Conservation (phyloP, 1,140 invertebrate species). For the Cydia fagiglandana region DNA sequence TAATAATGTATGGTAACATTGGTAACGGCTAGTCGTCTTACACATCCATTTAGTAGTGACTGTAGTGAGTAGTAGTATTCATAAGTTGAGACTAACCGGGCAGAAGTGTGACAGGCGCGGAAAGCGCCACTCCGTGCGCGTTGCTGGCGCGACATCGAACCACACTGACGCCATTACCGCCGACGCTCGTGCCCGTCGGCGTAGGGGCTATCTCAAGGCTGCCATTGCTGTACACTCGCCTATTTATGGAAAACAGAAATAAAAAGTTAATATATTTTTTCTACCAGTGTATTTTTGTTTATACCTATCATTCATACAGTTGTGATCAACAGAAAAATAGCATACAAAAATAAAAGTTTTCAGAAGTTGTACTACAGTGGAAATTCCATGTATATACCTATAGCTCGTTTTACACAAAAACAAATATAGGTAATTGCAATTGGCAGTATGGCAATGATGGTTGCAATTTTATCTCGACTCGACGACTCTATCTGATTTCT, state of each 20-base stretch:
- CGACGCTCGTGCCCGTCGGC: constrained; percentile 20
- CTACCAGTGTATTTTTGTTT: too few relatives aligned
- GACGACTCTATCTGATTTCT: too few relatives aligned
- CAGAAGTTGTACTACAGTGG: too few relatives aligned
- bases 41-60: not conserved
- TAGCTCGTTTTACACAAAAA: too few relatives aligned
- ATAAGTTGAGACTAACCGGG: constrained; percentile 44
- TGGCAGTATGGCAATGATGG: too few relatives aligned
- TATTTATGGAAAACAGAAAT: constrained; percentile 33
- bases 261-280: not conserved
- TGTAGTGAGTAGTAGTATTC: too few relatives aligned
- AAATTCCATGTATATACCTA: too few relatives aligned
- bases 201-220: constrained; percentile 54
- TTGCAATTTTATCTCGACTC: too few relatives aligned
- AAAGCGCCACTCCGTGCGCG: constrained; percentile 58
- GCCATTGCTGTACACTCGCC: constrained; percentile 58
- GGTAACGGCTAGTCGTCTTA: not conserved
- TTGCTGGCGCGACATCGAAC: constrained; percentile 63
- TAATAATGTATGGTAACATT: not conserved
- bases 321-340: too few relatives aligned
- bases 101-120: constrained; percentile 52
- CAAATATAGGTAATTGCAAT: too few relatives aligned
- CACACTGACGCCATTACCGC: constrained; percentile 17
- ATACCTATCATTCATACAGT: too few relatives aligned
- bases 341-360: too few relatives aligned